Conservation (phyloP, 92 coral and sea anemone genomes). For the Galaxea fascicularis region DNA sequence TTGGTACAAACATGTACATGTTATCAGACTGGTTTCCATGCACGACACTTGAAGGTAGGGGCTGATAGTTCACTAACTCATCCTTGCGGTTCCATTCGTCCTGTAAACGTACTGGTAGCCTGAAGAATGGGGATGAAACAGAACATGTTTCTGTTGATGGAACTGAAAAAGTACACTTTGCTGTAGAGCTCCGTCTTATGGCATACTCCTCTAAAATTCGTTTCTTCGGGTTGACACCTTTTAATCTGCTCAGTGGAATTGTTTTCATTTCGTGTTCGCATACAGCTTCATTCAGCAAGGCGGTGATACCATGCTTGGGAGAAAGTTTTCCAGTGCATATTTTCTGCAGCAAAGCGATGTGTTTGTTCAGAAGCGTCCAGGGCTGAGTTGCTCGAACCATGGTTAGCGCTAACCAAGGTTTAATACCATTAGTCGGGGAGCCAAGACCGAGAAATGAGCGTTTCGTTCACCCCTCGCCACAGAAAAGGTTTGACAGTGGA, state of each 20-base stretch:
- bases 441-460: too few relatives aligned
- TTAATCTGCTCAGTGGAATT: background rate
- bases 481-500: too few relatives aligned
- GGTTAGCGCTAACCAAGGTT: too few relatives aligned
- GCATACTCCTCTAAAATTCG: conserved; percentile 31
- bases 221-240: conserved; percentile 28
- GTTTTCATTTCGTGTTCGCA: background rate
- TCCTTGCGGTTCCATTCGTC: too few relatives aligned
- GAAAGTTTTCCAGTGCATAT: background rate
- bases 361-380: background rate
- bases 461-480: too few relatives aligned
- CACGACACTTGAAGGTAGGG: too few relatives aligned
- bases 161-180: too few relatives aligned
- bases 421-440: too few relatives aligned
- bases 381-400: too few relatives aligned
- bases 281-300: background rate
- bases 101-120: background rate
- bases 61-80: too few relatives aligned
- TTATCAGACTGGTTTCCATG: too few relatives aligned
- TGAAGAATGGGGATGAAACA: background rate
- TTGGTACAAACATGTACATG: background rate
- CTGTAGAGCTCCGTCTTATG: background rate
- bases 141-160: background rate
- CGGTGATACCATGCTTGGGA: background rate
- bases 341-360: background rate